These are phyloP conservation scores for Philereme vetulata DNA, from an alignment of 2,888 invertebrate species.

Conservation along the genomic window DNA sequence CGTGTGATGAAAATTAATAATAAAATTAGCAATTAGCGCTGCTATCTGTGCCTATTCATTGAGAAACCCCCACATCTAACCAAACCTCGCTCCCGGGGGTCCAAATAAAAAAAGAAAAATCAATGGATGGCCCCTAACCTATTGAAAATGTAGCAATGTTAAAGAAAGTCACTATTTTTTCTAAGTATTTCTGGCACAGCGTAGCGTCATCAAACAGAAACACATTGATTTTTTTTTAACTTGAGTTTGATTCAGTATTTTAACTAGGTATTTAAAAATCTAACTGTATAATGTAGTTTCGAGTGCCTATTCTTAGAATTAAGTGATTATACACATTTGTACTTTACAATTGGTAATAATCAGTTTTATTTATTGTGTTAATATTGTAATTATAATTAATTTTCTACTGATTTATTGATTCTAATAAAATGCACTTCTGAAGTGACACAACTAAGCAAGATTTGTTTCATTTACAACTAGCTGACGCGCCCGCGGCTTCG, in stretches of 20 bases:
- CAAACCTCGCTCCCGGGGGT: too few species aligned
- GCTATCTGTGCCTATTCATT: too few species aligned
- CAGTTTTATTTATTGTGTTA: slow-evolving; percentile 70
- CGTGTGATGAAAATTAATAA: too few species aligned
- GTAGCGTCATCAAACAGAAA: background rate
- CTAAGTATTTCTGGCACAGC: too few species aligned
- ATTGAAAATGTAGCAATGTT: too few species aligned
- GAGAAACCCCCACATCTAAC: too few species aligned
- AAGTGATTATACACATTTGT: slow-evolving; percentile 46
- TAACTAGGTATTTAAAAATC: slow-evolving; percentile 6
- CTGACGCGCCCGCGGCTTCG: too few species aligned
- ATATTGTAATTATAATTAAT: slow-evolving; percentile 54
- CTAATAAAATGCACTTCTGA: slow-evolving; percentile 77
- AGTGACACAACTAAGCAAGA: slow-evolving; percentile 61
- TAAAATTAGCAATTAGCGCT: too few species aligned
- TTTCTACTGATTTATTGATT: slow-evolving; percentile 69
- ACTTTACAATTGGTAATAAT: slow-evolving; percentile 56
- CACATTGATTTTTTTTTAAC: background rate
- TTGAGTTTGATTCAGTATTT: slow-evolving; percentile 15
- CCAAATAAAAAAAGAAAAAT: too few species aligned
- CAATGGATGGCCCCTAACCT: too few species aligned
- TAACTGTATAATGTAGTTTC: slow-evolving; percentile 15
- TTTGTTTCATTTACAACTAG: slow-evolving; percentile 23
- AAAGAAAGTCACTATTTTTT: too few species aligned
- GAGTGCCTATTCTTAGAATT: slow-evolving; percentile 36